Percentiles rank a stretch among this genome's conserved stretches.
Evolutionary conservation across 2,113 vertebrate genomes (phyloP).

Genomic region (Aspidoscelis tigris): DNA sequence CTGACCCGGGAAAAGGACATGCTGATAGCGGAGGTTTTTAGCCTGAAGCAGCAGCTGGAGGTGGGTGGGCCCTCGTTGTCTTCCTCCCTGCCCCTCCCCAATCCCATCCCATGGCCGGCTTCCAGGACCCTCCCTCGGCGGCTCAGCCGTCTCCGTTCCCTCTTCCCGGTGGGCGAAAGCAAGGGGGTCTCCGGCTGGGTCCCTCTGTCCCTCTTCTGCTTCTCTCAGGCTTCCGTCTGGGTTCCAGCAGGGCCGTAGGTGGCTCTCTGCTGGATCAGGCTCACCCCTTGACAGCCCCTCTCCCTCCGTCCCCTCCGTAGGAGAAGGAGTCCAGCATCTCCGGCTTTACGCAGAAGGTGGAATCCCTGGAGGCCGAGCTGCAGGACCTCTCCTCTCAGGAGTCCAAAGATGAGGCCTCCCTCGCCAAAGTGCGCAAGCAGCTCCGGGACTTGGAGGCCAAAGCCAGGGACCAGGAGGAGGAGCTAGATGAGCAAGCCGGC

Average conservation of each 20-base stretch:
- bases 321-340: conserved; percentile 91
- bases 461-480: conserved; percentile 97
- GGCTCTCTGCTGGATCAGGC: too few relatives aligned
- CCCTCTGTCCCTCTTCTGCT: background rate
- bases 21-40: conserved; percentile 87
- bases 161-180: background rate
- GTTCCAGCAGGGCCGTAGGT: background rate
- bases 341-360: conserved; percentile 85
- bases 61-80: conserved; percentile 63
- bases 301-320: conserved; percentile 66
- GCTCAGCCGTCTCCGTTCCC: too few relatives aligned
- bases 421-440: conserved; percentile 95
- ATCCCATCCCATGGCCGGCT: too few relatives aligned
- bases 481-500: conserved; percentile 96
- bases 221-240: background rate
- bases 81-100: too few relatives aligned
- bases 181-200: background rate
- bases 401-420: conserved; percentile 93
- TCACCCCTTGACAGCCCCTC: background rate
- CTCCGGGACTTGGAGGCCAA: conserved; percentile 93
- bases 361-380: conserved; percentile 90
- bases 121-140: too few relatives aligned
- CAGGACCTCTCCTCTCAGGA: conserved; percentile 96
- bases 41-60: conserved; percentile 92
- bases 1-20: conserved; percentile 90